phyloP scores from a whole-genome alignment of 2,888 invertebrate species.

The Stegophylla sp. region DNA sequence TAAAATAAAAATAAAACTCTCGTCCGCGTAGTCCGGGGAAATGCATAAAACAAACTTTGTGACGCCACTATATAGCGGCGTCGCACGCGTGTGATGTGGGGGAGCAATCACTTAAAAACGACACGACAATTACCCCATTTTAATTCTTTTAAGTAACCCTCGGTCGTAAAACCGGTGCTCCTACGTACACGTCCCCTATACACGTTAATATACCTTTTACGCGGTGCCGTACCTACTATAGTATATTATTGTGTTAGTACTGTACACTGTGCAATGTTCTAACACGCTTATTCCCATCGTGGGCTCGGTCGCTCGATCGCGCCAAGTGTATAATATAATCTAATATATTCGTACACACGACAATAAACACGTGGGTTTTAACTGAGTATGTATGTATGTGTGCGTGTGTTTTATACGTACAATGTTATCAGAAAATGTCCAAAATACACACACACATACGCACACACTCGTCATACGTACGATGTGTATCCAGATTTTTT shows the following conservation, averaged over 20 bases:
- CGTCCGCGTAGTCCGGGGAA: neutral
- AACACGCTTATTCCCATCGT: too few relatives aligned
- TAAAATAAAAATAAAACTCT: neutral
- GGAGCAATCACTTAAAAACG: slow-evolving; percentile 45
- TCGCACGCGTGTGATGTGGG: too few relatives aligned
- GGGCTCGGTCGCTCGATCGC: too few relatives aligned
- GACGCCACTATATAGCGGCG: too few relatives aligned
- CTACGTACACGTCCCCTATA: neutral
- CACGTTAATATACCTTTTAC: neutral
- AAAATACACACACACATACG: too few relatives aligned
- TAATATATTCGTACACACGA: too few relatives aligned
- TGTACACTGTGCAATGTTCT: neutral
- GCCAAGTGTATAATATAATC: too few relatives aligned
- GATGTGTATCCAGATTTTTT: too few relatives aligned
- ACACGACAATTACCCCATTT: slow-evolving; percentile 34
- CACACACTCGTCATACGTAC: neutral
- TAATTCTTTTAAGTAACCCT: slow-evolving; percentile 32
- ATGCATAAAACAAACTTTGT: slow-evolving; percentile 43
- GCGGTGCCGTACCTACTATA: neutral
- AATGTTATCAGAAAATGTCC: too few relatives aligned
- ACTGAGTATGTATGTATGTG: too few relatives aligned
- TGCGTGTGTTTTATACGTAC: too few relatives aligned
- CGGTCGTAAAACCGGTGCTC: slow-evolving; percentile 6
- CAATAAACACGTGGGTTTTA: too few relatives aligned
- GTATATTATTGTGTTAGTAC: neutral